These are phyloP conservation scores for Amaurobius ferox DNA, from an alignment of 2,888 invertebrate genomes.

Conservation along the genomic window DNA sequence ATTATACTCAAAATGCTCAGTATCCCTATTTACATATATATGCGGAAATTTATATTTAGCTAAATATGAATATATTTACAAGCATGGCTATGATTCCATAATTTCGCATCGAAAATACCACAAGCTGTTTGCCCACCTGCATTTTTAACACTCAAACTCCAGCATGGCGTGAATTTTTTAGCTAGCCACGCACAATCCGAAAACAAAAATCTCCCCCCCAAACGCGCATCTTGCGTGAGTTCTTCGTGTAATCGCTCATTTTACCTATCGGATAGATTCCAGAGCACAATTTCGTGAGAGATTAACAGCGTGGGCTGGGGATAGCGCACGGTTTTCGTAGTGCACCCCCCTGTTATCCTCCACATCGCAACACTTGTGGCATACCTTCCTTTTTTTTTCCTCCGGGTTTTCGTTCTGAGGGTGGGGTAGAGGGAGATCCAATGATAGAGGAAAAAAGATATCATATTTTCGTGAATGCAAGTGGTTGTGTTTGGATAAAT, in stretches of 20 bases:
- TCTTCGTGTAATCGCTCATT: neutral
- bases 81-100: too few species aligned
- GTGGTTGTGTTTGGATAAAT: neutral
- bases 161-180: neutral
- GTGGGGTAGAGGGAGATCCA: neutral
- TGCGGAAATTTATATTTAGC: too few species aligned
- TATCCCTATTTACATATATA: too few species aligned
- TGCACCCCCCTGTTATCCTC: neutral
- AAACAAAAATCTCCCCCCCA: neutral
- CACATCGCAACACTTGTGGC: neutral
- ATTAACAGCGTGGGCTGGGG: neutral
- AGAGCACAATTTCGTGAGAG: neutral
- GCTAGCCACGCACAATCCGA: neutral
- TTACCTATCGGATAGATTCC: neutral
- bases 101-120: too few species aligned
- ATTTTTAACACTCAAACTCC: neutral
- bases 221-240: neutral
- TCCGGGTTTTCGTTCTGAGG: neutral
- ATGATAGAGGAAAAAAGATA: neutral
- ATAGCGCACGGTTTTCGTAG: neutral
- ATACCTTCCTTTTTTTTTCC: neutral
- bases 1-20: too few species aligned
- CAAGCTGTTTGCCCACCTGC: neutral
- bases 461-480: neutral
- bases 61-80: too few species aligned